These are phyloP conservation scores for Aplochiton taeniatus DNA, from an alignment of 2,797 vertebrate species.

Conservation along the genomic window DNA sequence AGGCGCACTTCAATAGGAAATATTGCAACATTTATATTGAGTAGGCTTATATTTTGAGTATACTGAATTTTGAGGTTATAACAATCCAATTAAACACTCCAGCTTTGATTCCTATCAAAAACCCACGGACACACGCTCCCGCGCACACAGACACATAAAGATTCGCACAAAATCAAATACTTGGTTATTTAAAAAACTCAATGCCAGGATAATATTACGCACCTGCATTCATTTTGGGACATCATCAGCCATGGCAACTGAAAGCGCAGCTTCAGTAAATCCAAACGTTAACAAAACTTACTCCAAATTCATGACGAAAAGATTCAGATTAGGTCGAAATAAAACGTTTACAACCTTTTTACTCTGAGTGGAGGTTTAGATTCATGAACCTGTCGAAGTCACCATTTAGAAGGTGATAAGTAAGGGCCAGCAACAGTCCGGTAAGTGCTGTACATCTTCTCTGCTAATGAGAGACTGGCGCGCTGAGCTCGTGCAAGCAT, in stretches of 20 bases:
- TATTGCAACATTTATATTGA: no score
- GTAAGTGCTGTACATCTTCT: slow-evolving; percentile 43
- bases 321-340: slow-evolving; percentile 11
- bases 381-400: slow-evolving; percentile 20
- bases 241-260: slow-evolving; percentile 69
- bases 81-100: background rate
- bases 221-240: slow-evolving; percentile 80
- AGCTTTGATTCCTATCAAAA: background rate
- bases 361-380: background rate
- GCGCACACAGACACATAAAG: fast-evolving
- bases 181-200: background rate
- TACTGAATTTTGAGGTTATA: no score
- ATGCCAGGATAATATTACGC: slow-evolving; percentile 26
- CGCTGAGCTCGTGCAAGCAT: slow-evolving; percentile 58
- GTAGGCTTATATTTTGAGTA: no score
- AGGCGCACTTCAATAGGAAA: no score
- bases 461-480: slow-evolving; percentile 56
- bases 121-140: background rate
- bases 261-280: slow-evolving; percentile 44
- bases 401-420: slow-evolving; percentile 22
- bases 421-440: slow-evolving; percentile 41
- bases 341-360: slow-evolving; percentile 10
- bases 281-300: slow-evolving; percentile 57
- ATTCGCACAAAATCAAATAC: no score
- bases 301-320: slow-evolving; percentile 45